phyloP scores from a whole-genome alignment of 1,140 invertebrate genomes.

The Choristoneura fumiferana region DNA sequence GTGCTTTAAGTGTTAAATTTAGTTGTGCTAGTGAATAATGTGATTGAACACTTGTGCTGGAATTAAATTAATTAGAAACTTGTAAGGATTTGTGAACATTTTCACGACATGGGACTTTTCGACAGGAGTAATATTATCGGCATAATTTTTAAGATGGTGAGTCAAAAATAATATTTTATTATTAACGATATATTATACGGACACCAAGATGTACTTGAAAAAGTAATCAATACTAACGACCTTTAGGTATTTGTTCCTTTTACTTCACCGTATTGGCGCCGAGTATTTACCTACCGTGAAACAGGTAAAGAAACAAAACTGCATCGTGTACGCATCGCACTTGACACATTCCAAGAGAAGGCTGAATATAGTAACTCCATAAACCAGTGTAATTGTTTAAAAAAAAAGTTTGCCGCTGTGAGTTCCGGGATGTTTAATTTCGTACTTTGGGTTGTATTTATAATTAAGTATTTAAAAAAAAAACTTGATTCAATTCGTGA shows the following conservation, averaged over 20 bases:
- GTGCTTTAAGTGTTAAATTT: constrained; percentile 35
- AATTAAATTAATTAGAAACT: constrained; percentile 25
- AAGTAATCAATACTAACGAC: constrained; percentile 5
- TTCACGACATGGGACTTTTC: constrained; percentile 35
- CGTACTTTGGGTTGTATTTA: too few relatives aligned
- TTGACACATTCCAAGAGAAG: background rate
- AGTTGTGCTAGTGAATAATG: constrained; percentile 59
- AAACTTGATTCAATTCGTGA: background rate
- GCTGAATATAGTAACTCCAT: too few relatives aligned
- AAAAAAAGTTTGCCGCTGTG: too few relatives aligned
- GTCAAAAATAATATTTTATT: too few relatives aligned
- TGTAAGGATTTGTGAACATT: constrained; percentile 42
- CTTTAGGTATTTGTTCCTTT: constrained; percentile 5
- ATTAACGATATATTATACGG: background rate
- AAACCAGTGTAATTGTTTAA: too few relatives aligned
- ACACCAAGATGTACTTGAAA: background rate
- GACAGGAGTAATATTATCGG: constrained; percentile 24
- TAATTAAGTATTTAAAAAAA: too few relatives aligned
- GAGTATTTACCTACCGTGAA: constrained; percentile 11
- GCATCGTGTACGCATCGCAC: background rate
- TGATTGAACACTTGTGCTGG: constrained; percentile 47
- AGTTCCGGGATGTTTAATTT: too few relatives aligned
- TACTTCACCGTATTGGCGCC: background rate
- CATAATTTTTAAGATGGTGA: constrained; percentile 41
- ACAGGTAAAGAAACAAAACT: background rate